Percentiles rank a stretch among this genome's conserved stretches.
Conservation (phyloP, 2,797 vertebrate genomes). For the Sebastes steindachneri region DNA sequence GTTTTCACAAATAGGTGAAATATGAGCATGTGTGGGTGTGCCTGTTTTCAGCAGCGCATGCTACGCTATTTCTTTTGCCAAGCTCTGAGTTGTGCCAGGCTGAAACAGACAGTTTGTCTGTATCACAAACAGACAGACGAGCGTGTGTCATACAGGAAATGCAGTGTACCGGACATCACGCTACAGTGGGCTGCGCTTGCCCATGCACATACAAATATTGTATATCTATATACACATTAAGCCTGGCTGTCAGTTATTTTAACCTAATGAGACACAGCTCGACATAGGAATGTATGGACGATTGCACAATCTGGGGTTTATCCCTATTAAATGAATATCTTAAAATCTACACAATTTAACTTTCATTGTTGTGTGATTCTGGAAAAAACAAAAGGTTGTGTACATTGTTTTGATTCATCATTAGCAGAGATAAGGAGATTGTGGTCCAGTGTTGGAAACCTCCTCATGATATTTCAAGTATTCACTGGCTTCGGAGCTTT, state of each 20-base stretch:
- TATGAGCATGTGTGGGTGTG: background rate
- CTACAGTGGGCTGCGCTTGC: constrained; percentile 20
- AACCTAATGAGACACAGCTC: constrained; percentile 10
- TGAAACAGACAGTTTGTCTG: background rate
- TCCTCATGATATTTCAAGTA: no score
- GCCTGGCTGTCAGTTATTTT: constrained; percentile 3
- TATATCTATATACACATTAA: constrained; percentile 12
- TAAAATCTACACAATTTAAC: background rate
- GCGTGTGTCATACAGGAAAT: constrained; percentile 12
- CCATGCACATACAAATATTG: constrained; percentile 2
- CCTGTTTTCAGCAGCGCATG: background rate
- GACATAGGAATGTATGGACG: background rate
- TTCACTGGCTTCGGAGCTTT: no score
- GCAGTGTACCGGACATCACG: constrained; percentile 32
- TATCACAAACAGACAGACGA: background rate
- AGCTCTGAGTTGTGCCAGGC: background rate
- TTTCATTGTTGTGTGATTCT: background rate
- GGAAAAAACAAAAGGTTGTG: background rate
- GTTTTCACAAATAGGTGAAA: background rate
- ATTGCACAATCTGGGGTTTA: background rate
- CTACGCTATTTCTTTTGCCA: background rate
- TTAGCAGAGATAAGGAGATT: background rate
- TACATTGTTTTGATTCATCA: background rate
- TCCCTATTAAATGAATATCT: background rate
- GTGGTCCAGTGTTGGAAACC: no score